phyloP scores from a whole-genome alignment of 2,113 vertebrate genomes.

The Martes martes region DNA sequence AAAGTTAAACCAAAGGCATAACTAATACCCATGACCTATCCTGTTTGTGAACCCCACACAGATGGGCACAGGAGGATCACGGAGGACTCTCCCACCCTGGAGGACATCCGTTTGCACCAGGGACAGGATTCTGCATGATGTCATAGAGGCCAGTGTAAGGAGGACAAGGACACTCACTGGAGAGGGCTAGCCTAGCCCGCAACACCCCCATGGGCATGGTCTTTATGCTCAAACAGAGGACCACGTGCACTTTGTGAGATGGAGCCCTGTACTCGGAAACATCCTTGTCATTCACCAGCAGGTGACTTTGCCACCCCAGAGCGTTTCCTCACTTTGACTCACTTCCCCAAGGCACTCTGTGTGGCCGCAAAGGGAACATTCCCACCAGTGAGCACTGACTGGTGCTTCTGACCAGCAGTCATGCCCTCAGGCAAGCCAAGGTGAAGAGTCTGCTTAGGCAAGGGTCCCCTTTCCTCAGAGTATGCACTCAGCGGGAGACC shows the following conservation, averaged over 20 bases:
- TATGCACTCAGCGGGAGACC: slow-evolving; percentile 85
- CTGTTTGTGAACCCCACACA: background rate
- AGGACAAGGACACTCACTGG: slow-evolving; percentile 92
- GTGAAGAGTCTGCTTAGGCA: slow-evolving; percentile 87
- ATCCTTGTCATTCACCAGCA: slow-evolving; percentile 91
- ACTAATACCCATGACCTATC: background rate
- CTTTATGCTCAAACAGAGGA: slow-evolving; percentile 90
- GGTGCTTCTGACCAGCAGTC: slow-evolving; percentile 87
- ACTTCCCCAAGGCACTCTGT: slow-evolving; percentile 84
- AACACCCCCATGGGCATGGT: slow-evolving; percentile 91
- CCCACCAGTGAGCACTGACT: slow-evolving; percentile 88
- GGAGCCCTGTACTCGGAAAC: slow-evolving; percentile 85
- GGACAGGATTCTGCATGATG: slow-evolving; percentile 90
- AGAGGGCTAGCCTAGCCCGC: slow-evolving; percentile 89
- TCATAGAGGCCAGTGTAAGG: slow-evolving; percentile 91
- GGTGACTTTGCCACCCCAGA: slow-evolving; percentile 74
- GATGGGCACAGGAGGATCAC: slow-evolving; percentile 90
- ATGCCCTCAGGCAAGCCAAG: slow-evolving; percentile 89
- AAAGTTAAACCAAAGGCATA: background rate
- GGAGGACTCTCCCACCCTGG: slow-evolving; percentile 86
- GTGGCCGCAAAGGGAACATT: slow-evolving; percentile 90
- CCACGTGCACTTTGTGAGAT: slow-evolving; percentile 86
- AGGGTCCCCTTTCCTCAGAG: slow-evolving; percentile 89
- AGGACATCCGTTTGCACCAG: slow-evolving; percentile 87
- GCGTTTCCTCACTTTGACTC: background rate